Base-by-base conservation (phyloP, 2,888 invertebrate species). In the Diarsia rubi region DNA sequence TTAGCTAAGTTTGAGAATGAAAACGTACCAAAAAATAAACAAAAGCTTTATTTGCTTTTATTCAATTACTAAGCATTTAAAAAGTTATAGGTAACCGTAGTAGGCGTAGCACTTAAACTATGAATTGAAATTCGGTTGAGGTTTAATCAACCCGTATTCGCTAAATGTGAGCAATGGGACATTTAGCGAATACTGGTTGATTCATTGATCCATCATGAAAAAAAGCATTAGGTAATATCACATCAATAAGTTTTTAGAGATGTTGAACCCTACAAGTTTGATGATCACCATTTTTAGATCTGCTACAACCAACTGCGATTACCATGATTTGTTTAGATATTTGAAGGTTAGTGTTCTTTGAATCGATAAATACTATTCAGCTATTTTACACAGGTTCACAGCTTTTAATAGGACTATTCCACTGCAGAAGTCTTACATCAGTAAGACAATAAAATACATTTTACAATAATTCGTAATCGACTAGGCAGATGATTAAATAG, bases 401-500 rank as follows among this genome's bases (percentile, higher is more conserved):
- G 70, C 52, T 65, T 54, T 60, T 24, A 54, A 60, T 65, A 44
- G 11, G 21, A 69, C 44, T 59, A 49, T 21, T 49, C 47, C 47
- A 75, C 16, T 37, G 73, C 19, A 21, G 1, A 57, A 62, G 62
- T 47, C 47, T 71, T 65, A 69, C 68, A 24, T 47, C 57, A 52
- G 57, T 73, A 59, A 66, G 14, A 60, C 3, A 12, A 59, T 47
- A 44, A 71, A 42, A 75, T 60, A 69, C 11, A 65, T 59, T 78
- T 66, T 64, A 74, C 57, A 71, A 69, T 68, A 62, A 79, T 67
- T 82, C 75, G 69, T 79, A 79, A 72, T 75, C 72, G 74, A 82
- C 84, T 84, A 82, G 81, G 75, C 3, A 57, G 16, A 57, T 27
- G 24, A 27, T 27, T 45, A 42, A 79, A 57, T 69, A 42, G 42